Evolutionary conservation across 1,140 invertebrate species (phyloP).

Genomic region (Manduca sexta): DNA sequence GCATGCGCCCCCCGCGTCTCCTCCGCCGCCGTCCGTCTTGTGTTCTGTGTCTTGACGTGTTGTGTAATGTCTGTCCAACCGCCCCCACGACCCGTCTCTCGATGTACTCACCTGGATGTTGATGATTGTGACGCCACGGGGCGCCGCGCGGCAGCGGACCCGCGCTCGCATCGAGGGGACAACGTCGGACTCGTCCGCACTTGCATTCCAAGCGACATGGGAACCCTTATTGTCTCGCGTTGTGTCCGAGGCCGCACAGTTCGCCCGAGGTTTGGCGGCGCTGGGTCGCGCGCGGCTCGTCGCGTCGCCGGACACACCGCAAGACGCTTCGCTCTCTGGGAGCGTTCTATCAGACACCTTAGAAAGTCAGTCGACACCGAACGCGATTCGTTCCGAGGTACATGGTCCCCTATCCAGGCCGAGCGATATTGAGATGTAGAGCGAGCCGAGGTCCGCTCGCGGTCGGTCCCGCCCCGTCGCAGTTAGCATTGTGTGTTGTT

Average conservation of each 20-base stretch:
- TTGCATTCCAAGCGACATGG: constrained; percentile 74
- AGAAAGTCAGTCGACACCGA: constrained; percentile 47
- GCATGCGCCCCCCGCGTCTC: constrained; percentile 49
- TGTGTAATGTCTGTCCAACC: constrained; percentile 59
- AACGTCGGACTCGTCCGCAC: constrained; percentile 52
- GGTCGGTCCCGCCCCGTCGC: constrained; percentile 45
- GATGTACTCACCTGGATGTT: constrained; percentile 51
- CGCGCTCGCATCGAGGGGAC: constrained; percentile 43
- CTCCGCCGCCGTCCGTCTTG: constrained; percentile 49
- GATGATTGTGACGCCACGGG: constrained; percentile 34
- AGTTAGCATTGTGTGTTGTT: constrained; percentile 58
- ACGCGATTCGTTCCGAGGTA: constrained; percentile 73
- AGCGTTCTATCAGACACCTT: constrained; percentile 46
- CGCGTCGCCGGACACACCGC: constrained; percentile 27
- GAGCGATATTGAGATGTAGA: constrained; percentile 75
- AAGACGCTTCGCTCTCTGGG: constrained; percentile 35
- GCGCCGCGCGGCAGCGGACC: constrained; percentile 25
- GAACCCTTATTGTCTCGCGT: constrained; percentile 55
- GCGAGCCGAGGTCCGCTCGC: constrained; percentile 58
- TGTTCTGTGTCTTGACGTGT: constrained; percentile 71
- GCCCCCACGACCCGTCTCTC: constrained; percentile 38
- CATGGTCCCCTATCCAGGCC: constrained; percentile 71
- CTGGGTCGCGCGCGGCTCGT: constrained; percentile 13
- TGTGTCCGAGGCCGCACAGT: constrained; percentile 29
- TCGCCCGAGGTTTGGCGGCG: constrained; percentile 17